Conservation (phyloP, 2,888 invertebrate species). For the Dichetophora obliterata region DNA sequence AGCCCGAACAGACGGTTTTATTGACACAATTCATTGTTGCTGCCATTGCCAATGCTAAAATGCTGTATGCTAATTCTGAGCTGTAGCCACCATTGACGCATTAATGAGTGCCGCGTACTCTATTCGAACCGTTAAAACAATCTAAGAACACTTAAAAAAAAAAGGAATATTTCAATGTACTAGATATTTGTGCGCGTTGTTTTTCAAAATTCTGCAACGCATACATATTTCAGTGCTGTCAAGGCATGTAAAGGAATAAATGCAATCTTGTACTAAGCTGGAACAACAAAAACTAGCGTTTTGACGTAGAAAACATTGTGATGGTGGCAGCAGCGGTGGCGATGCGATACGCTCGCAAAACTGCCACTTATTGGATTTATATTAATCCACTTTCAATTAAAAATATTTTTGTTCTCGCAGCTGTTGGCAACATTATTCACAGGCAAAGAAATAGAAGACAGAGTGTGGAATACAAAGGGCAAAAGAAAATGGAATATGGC, state of each 20-base stretch:
- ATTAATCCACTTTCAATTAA: slow-evolving; percentile 32
- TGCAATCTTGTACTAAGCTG: neutral
- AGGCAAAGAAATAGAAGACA: too few species aligned
- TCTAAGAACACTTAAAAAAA: neutral
- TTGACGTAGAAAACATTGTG: too few species aligned
- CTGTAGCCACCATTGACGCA: too few species aligned
- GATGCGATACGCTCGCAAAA: too few species aligned
- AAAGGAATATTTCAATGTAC: neutral
- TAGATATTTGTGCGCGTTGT: neutral
- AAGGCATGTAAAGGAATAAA: slow-evolving; percentile 25
- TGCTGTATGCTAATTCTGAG: too few species aligned
- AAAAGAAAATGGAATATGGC: too few species aligned
- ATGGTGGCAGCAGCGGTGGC: too few species aligned
- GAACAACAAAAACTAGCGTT: too few species aligned
- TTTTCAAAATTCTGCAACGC: neutral
- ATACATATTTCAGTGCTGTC: slow-evolving; percentile 4
- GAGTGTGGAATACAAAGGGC: too few species aligned
- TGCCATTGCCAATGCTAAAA: too few species aligned
- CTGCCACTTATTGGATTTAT: slow-evolving; percentile 1
- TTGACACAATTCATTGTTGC: neutral
- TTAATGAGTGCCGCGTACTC: too few species aligned
- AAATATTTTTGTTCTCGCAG: neutral
- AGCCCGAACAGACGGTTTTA: neutral
- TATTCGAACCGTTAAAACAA: too few species aligned
- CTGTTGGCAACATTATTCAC: neutral